Conservation (phyloP, 2,797 vertebrate genomes). For the Schizopygopsis pylzovi region DNA sequence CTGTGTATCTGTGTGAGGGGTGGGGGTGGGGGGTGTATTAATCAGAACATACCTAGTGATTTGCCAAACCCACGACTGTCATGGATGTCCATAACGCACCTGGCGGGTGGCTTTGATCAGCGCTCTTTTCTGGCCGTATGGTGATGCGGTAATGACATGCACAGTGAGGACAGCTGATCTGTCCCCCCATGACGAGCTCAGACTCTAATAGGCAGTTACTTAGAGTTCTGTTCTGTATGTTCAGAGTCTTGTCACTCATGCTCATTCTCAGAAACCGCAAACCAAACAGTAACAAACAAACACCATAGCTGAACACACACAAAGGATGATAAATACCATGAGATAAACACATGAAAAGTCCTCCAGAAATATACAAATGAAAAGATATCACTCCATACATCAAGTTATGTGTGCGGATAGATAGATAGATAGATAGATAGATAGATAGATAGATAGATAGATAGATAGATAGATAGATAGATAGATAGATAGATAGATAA, state of each 20-base stretch:
- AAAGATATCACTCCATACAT: neutral
- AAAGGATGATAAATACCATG: neutral
- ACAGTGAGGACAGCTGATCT: constrained; percentile 26
- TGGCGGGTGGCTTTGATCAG: neutral
- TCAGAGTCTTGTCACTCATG: constrained; percentile 27
- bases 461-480: too few species aligned
- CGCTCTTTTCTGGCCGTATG: constrained; percentile 23
- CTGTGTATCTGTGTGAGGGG: neutral
- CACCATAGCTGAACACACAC: constrained; percentile 2
- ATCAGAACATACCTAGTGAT: constrained; percentile 54
- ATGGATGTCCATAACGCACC: constrained; percentile 26
- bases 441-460: too few species aligned
- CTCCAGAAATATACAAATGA: neutral
- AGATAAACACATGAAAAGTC: neutral
- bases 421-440: too few species aligned
- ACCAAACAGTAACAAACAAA: constrained; percentile 13
- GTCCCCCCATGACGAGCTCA: constrained; percentile 25
- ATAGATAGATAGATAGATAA: too few species aligned
- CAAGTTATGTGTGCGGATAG: neutral
- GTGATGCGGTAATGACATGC: constrained; percentile 32
- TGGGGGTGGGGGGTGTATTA: neutral
- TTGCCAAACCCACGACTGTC: constrained; percentile 40
- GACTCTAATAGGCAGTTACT: constrained; percentile 31
- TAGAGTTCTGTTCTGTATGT: constrained; percentile 32
- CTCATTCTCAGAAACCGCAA: constrained; percentile 33